Conservation (phyloP, 2,888 invertebrate genomes). For the Mayetiola destructor region DNA sequence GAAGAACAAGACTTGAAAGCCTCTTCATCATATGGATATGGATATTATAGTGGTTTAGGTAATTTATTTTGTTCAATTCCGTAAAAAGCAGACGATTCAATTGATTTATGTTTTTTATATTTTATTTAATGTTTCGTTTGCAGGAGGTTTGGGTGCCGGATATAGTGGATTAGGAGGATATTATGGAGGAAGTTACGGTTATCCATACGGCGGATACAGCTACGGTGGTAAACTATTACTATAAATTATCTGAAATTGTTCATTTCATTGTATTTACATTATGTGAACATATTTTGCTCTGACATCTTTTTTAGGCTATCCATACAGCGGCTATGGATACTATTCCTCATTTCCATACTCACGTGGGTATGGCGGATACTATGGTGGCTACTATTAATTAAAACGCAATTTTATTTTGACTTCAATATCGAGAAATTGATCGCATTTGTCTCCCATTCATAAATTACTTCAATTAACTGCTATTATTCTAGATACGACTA, state of each 20-base stretch:
- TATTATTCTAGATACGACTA: too few species aligned
- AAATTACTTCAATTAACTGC: too few species aligned
- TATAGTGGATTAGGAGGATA: too few species aligned
- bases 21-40: not conserved
- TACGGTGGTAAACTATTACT: not conserved
- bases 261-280: not conserved
- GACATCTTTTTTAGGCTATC: not conserved
- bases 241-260: not conserved
- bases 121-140: not conserved
- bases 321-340: not conserved
- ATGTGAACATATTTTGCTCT: not conserved
- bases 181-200: too few species aligned
- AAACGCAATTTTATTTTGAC: not conserved
- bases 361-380: not conserved
- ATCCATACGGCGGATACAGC: not conserved
- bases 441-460: conserved; percentile 2
- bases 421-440: not conserved
- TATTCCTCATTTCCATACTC: not conserved
- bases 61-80: too few species aligned
- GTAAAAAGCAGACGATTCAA: not conserved
- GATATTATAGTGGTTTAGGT: not conserved
- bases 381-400: not conserved
- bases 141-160: not conserved
- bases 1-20: conserved; percentile 7
- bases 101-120: not conserved